Percentiles rank a stretch among this genome's conserved stretches.
These are phyloP conservation scores for Stichodactyla mertensii DNA, from an alignment of 64 coral and sea anemone species.

Conservation along the genomic window DNA sequence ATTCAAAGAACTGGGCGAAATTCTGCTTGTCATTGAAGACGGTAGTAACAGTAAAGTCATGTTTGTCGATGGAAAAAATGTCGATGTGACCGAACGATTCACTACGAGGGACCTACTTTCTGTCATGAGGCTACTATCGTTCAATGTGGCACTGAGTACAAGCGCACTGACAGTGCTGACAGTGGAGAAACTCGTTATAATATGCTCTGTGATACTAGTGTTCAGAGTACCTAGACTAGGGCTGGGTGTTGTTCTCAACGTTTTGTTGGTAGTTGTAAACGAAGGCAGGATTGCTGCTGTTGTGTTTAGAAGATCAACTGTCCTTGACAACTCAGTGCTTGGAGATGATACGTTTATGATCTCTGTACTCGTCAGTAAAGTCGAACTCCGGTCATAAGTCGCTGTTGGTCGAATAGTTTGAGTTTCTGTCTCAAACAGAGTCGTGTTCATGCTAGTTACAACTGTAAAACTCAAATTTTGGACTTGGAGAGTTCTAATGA, in stretches of 20 bases:
- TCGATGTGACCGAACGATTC: background rate
- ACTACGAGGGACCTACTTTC: background rate
- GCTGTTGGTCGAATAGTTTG: background rate
- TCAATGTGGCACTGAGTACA: background rate
- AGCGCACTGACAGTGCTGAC: background rate
- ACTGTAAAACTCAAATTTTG: background rate
- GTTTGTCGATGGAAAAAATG: background rate
- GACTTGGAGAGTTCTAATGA: background rate
- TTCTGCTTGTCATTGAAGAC: background rate
- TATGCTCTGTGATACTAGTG: background rate
- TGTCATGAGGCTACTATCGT: background rate
- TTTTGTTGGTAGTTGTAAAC: background rate
- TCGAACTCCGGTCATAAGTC: background rate
- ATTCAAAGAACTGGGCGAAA: background rate
- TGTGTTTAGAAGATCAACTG: background rate
- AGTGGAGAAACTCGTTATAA: background rate
- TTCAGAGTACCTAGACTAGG: background rate
- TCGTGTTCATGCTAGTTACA: background rate
- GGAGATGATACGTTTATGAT: background rate
- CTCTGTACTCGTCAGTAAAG: background rate
- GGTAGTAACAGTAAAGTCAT: background rate
- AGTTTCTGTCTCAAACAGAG: no score
- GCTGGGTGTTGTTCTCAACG: background rate
- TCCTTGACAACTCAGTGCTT: background rate
- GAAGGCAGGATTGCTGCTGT: background rate